Conservation (phyloP, 1,140 invertebrate species). For the Thaumatotibia leucotreta region DNA sequence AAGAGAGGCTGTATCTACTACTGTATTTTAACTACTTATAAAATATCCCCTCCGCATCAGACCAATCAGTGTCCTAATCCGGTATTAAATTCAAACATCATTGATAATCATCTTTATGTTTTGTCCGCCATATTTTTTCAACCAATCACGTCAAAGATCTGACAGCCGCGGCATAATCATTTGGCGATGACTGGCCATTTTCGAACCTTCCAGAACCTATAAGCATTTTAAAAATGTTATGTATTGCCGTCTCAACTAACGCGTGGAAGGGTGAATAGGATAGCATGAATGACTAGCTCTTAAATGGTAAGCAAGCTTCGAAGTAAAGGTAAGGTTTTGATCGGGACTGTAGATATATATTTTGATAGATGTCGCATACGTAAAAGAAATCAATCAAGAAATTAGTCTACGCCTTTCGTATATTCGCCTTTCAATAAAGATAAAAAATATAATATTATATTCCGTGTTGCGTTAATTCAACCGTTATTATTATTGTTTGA, state of each 20-base stretch:
- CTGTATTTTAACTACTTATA: neutral
- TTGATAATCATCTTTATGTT: neutral
- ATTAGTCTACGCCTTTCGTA: no score
- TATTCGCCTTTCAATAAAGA: no score
- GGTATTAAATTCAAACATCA: neutral
- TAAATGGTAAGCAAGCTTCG: neutral
- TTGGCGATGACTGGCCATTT: slow-evolving; percentile 56
- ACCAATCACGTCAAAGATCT: slow-evolving; percentile 45
- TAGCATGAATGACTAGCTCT: neutral
- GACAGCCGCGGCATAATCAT: slow-evolving; percentile 50
- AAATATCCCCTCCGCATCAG: neutral
- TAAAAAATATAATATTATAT: no score
- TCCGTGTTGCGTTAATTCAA: no score
- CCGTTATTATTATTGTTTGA: no score
- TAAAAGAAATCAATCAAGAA: no score
- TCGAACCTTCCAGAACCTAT: neutral
- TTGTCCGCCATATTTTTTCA: slow-evolving; percentile 26
- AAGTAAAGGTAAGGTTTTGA: slow-evolving; percentile 28
- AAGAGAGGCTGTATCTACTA: neutral
- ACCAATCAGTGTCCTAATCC: neutral
- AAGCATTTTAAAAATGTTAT: neutral
- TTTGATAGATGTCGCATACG: neutral
- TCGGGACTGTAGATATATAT: slow-evolving; percentile 8
- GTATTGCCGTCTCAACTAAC: neutral
- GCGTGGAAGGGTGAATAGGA: neutral